Percentiles rank a stretch among this genome's conserved stretches.
Evolutionary conservation across 2,113 vertebrate genomes (phyloP).

Genomic region (Seriola quinqueradiata): DNA sequence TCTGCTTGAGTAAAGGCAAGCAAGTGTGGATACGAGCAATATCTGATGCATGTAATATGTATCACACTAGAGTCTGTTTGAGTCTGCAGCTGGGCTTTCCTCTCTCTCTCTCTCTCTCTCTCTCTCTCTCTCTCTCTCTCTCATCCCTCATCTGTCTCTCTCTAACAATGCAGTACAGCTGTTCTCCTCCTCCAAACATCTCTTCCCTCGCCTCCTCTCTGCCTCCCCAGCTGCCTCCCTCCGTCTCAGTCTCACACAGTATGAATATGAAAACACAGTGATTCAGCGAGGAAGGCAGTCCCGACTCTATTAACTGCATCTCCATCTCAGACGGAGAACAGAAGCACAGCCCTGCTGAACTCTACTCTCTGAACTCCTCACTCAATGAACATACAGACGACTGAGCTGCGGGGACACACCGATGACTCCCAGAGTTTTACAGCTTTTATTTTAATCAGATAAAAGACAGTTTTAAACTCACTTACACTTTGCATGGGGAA

Average conservation of each 20-base stretch:
- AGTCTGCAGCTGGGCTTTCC: conserved; percentile 42
- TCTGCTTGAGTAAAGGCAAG: conserved; percentile 32
- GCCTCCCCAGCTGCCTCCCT: conserved; percentile 15
- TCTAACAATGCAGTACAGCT: conserved; percentile 58
- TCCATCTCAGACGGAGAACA: conserved; percentile 37
- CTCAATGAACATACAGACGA: conserved; percentile 13
- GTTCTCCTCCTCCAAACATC: conserved; percentile 45
- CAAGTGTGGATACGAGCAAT: conserved; percentile 1
- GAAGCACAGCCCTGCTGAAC: conserved; percentile 4
- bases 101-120: conserved; percentile 39
- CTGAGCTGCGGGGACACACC: neutral
- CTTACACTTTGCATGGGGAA: too few species aligned
- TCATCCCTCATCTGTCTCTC: conserved; percentile 37
- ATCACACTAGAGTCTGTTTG: neutral
- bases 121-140: conserved; percentile 45
- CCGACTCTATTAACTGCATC: conserved; percentile 55
- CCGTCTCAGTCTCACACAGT: conserved; percentile 23
- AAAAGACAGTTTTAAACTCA: too few species aligned
- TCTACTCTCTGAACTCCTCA: conserved; percentile 6
- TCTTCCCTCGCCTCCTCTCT: conserved; percentile 29
- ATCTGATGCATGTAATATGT: conserved; percentile 33
- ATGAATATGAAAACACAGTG: conserved; percentile 51
- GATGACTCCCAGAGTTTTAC: neutral
- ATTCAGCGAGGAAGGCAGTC: conserved; percentile 38
- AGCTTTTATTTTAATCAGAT: neutral